These are phyloP conservation scores for Ptychodera flava DNA, from an alignment of 35 echinoderm and acorn worm species.

Conservation along the genomic window DNA sequence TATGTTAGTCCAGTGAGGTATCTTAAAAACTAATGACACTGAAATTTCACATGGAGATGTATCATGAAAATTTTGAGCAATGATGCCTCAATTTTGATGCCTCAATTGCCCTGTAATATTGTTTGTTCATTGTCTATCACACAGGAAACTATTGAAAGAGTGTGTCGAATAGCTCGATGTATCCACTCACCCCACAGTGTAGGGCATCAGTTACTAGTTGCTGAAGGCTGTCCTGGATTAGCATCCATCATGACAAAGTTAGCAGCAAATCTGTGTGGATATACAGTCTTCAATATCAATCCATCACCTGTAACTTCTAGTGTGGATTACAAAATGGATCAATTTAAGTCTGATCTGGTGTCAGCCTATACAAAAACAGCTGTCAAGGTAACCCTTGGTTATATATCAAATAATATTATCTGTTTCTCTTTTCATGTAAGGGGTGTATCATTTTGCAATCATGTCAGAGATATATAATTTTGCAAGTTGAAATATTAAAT, in stretches of 20 bases:
- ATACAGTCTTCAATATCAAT: constrained; percentile 79
- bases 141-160: constrained; percentile 89
- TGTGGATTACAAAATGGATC: constrained; percentile 60
- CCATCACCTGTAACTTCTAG: constrained; percentile 61
- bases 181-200: constrained; percentile 98
- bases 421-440: too few relatives aligned
- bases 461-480: too few relatives aligned
- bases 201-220: constrained; percentile 68
- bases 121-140: too few relatives aligned
- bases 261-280: constrained; percentile 81
- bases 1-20: too few relatives aligned
- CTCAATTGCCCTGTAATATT: too few relatives aligned
- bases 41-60: too few relatives aligned
- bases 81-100: too few relatives aligned
- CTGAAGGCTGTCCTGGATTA: constrained; percentile 67
- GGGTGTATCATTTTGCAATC: too few relatives aligned
- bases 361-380: constrained; percentile 85
- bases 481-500: too few relatives aligned
- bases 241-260: constrained; percentile 56
- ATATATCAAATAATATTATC: too few relatives aligned
- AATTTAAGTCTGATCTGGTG: constrained; percentile 90
- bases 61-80: too few relatives aligned
- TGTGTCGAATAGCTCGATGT: constrained; percentile 81
- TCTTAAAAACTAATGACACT: too few relatives aligned
- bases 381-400: constrained; percentile 72